Evolutionary conservation across 1,140 invertebrate genomes (phyloP), one percentile per base, ranked within the genome.

Genomic region (Leguminivora glycinivorella): DNA sequence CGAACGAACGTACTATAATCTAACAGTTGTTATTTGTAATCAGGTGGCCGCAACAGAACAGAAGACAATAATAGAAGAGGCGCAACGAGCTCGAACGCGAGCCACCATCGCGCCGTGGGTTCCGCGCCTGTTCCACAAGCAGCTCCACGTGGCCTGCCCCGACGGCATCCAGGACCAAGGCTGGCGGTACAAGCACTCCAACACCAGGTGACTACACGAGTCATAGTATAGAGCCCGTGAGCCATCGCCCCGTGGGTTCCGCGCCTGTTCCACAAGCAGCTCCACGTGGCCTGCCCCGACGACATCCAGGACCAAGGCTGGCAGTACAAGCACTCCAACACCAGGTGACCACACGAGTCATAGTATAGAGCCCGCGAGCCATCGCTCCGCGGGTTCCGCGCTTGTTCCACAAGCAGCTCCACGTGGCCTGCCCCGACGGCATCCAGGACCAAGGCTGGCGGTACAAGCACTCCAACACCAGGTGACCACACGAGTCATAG

Each of bases 1-100:
- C n/a, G n/a, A n/a, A n/a, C n/a, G n/a, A n/a, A n/a, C n/a, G n/a
- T n/a, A n/a, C n/a, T n/a, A n/a, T n/a, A n/a, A n/a, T n/a, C n/a
- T n/a, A n/a, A n/a, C n/a, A n/a, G n/a, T n/a, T n/a, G n/a, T 17
- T 67, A 29, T 69, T 43, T 70, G 10, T 73, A 14, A 66, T 1
- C 87, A 95, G 90, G 88, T 94, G 34, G 94, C 94, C 12, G 98
- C 98, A 0, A 99, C 97, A 2, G 95, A 97, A 67, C 96, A 98
- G 78, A 99, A 99, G 91, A 98, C 96, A 4, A 88, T 94, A 58
- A 92, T 98, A 52, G 98, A 99, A 81, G 97, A 98, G 83, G 94
- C 94, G 7, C 98, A 99, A 87, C 93, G 98, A 19, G 92, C 93
- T 56, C 93, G 93, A 1, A 94, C 94, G 0, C 93, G 87, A 14